Evolutionary conservation across 2,113 vertebrate genomes (phyloP), one percentile per base, ranked within the genome.

Genomic region (Anoplopoma fimbria): DNA sequence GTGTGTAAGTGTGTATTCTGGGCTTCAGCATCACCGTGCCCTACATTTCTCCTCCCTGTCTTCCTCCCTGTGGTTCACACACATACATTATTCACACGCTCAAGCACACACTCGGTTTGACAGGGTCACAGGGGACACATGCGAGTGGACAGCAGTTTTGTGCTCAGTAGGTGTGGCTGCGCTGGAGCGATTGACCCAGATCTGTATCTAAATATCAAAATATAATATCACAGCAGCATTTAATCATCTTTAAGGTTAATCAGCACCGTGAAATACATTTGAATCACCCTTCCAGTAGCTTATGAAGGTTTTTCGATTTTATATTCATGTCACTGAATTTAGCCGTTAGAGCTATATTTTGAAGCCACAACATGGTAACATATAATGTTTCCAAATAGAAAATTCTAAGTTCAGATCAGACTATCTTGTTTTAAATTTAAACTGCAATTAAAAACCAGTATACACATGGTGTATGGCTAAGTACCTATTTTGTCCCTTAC

Each of bases 1-100:
- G 62, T 76, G 70, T 65, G 51, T n/a, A n/a, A n/a, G 62, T 70
- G 73, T 77, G 40, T 73, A 42, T 89, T 86, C 80, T 79, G 38
- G 53, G 80, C 53, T 75, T 75, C 45, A 80, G 83, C 82, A 77
- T 81, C 78, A 81, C 63, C 31, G 31, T 93, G 91, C 84, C 90
- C 90, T 93, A 93, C 90, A 93, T 93, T 90, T 90, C 84, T 85
- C 81, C 81, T 79, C 73, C 83, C 79, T 23, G 31, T 81, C 63
- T 64, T 81, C 74, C 74, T 81, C 84, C 77, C 84, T 23, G 68
- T 63, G 74, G 83, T 84, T 87, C 86, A 79, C 85, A 86, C 86
- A 87, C 88, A 92, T 91, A 38, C 77, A 94, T 91, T 87, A 91
- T 91, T 93, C 85, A 93, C 77, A 83, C 82, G 57, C 87, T 85